These are phyloP conservation scores for Sthenelais limicola DNA, from an alignment of 2,888 invertebrate species.

Conservation along the genomic window DNA sequence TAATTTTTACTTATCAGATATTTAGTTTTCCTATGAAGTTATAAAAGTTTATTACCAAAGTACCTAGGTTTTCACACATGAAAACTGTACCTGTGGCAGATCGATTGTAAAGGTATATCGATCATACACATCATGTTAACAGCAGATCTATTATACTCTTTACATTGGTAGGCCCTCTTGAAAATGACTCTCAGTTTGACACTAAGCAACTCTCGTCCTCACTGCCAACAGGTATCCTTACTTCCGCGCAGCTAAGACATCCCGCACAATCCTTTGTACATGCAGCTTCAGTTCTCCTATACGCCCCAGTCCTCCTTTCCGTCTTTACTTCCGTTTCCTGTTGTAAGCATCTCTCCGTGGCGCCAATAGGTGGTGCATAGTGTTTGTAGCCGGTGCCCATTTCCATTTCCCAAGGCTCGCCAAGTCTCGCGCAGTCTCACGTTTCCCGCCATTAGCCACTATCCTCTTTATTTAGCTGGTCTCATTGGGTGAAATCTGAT, in stretches of 20 bases:
- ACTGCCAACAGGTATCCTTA: neutral
- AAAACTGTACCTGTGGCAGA: too few species aligned
- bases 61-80: too few species aligned
- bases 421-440: too few species aligned
- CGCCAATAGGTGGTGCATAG: constrained; percentile 10
- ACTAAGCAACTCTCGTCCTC: neutral
- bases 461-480: constrained; percentile 4
- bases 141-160: too few species aligned
- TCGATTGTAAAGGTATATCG: too few species aligned
- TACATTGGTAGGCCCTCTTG: too few species aligned
- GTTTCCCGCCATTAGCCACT: constrained; percentile 33
- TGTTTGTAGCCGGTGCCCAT: constrained; percentile 30
- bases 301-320: neutral
- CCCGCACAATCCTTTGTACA: neutral
- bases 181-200: neutral
- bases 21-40: too few species aligned
- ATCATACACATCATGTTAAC: too few species aligned
- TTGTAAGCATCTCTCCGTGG: constrained; percentile 24
- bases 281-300: neutral
- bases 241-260: neutral
- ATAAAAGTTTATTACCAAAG: too few species aligned
- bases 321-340: constrained; percentile 23
- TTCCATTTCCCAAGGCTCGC: neutral
- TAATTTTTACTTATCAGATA: too few species aligned
- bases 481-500: constrained; percentile 33